phyloP scores from a whole-genome alignment of 2,797 vertebrate genomes.

The Acanthopagrus latus region DNA sequence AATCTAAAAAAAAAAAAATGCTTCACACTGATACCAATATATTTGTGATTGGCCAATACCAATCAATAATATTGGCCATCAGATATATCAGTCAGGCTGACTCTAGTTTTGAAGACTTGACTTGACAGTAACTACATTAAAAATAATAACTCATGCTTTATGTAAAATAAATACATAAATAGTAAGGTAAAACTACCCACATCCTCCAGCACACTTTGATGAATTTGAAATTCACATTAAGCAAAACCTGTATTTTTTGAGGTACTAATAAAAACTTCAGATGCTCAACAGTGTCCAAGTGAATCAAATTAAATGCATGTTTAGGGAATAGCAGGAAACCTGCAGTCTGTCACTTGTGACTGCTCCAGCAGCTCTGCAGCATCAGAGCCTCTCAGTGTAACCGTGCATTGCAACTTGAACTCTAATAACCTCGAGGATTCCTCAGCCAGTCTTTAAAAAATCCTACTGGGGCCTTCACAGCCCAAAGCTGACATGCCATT shows the following conservation, averaged over 20 bases:
- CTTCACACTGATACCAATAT: too few relatives aligned
- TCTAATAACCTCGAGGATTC: constrained; percentile 79
- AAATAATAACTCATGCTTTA: not conserved
- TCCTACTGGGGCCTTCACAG: not conserved
- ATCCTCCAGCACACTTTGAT: not conserved
- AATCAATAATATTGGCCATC: too few relatives aligned
- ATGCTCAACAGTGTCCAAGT: not conserved
- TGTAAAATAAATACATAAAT: not conserved
- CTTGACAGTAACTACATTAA: not conserved
- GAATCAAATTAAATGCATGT: constrained; percentile 5
- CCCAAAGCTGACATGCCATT: constrained; percentile 66
- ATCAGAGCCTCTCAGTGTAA: constrained; percentile 35
- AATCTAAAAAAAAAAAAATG: too few relatives aligned
- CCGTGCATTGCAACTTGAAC: constrained; percentile 68
- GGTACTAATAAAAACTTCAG: not conserved
- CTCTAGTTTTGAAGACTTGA: not conserved
- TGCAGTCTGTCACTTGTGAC: constrained; percentile 8
- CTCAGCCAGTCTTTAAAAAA: constrained; percentile 61
- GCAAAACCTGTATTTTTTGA: not conserved
- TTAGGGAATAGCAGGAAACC: constrained; percentile 13
- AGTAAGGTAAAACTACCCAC: not conserved
- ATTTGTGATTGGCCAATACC: too few relatives aligned
- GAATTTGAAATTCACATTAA: not conserved
- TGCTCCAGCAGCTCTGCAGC: not conserved
- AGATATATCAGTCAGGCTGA: too few relatives aligned